phyloP scores from a whole-genome alignment of 2,888 invertebrate genomes.

The Mythimna ferrago region DNA sequence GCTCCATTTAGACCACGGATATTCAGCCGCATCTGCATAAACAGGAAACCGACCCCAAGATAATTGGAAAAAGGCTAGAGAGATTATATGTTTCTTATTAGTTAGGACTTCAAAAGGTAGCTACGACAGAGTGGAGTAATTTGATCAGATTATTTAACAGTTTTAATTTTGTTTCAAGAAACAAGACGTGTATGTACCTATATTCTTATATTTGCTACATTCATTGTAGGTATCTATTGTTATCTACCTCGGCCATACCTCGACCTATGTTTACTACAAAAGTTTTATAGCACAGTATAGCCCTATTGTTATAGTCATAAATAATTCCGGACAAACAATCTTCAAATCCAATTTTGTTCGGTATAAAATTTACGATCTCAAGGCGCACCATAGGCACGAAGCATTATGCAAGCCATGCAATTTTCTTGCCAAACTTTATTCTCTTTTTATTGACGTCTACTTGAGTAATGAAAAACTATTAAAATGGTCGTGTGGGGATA shows the following conservation, averaged over 20 bases:
- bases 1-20: too few relatives aligned
- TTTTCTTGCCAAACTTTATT: slow-evolving; percentile 87
- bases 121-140: too few relatives aligned
- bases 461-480: slow-evolving; percentile 90
- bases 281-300: slow-evolving; percentile 54
- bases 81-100: too few relatives aligned
- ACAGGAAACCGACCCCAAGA: too few relatives aligned
- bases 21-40: too few relatives aligned
- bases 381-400: slow-evolving; percentile 73
- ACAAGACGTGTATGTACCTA: neutral
- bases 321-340: slow-evolving; percentile 76
- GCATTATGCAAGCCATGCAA: slow-evolving; percentile 88
- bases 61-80: too few relatives aligned
- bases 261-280: slow-evolving; percentile 10
- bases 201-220: neutral
- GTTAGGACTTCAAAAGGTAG: too few relatives aligned
- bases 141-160: too few relatives aligned
- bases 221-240: neutral
- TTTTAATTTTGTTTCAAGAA: neutral
- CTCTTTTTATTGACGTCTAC: slow-evolving; percentile 86
- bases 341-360: slow-evolving; percentile 80
- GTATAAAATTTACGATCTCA: slow-evolving; percentile 80
- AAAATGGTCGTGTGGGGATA: slow-evolving; percentile 86
- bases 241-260: neutral
- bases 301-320: slow-evolving; percentile 73